A percentile compares a stretch with the other conserved stretches of the same genome.
Evolutionary conservation across 2,113 vertebrate species (phyloP).

Genomic region (Cichladusa arquata): DNA sequence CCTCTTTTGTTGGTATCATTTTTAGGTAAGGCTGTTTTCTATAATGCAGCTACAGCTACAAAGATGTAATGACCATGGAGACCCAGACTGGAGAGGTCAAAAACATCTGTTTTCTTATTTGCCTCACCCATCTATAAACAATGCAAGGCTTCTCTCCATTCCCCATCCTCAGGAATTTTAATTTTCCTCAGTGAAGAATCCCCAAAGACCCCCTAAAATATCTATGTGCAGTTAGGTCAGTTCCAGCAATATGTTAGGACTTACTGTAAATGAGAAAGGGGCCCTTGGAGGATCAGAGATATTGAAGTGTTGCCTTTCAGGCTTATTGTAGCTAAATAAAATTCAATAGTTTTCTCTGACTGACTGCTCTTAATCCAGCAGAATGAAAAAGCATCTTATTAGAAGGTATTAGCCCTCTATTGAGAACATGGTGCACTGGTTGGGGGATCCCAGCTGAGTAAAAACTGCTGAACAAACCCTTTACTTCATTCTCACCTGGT

Average conservation of each 20-base stretch:
- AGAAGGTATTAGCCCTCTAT: neutral
- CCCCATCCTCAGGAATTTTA: neutral
- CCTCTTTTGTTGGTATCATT: neutral
- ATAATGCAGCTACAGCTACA: neutral
- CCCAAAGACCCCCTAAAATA: neutral
- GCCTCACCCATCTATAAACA: neutral
- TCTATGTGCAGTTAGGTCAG: neutral
- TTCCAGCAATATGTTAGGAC: constrained; percentile 1
- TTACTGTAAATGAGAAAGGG: constrained; percentile 34
- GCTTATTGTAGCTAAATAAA: constrained; percentile 13
- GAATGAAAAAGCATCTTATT: constrained; percentile 28
- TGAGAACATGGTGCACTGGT: neutral
- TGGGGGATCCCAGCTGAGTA: neutral
- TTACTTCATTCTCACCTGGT: neutral
- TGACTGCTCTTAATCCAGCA: neutral
- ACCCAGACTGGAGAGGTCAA: neutral
- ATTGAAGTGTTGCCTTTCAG: constrained; percentile 1
- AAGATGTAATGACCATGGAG: neutral
- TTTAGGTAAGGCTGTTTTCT: neutral
- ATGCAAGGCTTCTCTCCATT: neutral
- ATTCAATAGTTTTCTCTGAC: neutral
- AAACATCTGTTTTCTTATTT: neutral
- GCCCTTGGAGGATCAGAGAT: constrained; percentile 21
- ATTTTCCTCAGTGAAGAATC: neutral
- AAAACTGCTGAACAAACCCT: neutral